Percentiles rank a stretch among this genome's conserved stretches.
Evolutionary conservation across 2,888 invertebrate genomes (phyloP).

Genomic region (Ceratothoa steindachneri): DNA sequence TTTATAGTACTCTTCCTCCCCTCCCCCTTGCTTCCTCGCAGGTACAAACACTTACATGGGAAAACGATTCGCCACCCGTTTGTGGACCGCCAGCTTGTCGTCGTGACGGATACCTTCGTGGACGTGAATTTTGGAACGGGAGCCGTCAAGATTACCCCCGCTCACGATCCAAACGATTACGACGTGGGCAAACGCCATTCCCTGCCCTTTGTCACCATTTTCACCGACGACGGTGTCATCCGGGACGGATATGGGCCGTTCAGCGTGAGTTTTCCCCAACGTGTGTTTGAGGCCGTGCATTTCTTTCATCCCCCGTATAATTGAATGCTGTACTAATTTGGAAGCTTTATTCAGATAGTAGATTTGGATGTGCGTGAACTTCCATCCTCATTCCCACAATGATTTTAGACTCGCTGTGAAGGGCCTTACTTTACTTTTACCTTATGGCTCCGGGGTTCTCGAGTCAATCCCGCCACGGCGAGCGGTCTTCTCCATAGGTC

Average conservation of each 20-base stretch:
- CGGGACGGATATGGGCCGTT: conserved; percentile 60
- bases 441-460: too few relatives aligned
- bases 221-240: conserved; percentile 85
- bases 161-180: conserved; percentile 95
- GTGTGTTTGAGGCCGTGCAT: not conserved
- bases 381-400: too few relatives aligned
- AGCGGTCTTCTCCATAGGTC: too few relatives aligned
- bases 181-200: conserved; percentile 86
- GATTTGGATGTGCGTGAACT: too few relatives aligned
- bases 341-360: too few relatives aligned
- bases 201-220: conserved; percentile 78
- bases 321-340: too few relatives aligned
- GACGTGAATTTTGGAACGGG: conserved; percentile 95
- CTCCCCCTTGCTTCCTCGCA: too few relatives aligned
- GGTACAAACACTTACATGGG: conserved; percentile 79
- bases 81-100: conserved; percentile 72
- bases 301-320: too few relatives aligned
- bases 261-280: conserved; percentile 46
- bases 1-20: too few relatives aligned
- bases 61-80: conserved; percentile 84
- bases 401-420: too few relatives aligned
- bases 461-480: too few relatives aligned
- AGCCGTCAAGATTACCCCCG: conserved; percentile 97
- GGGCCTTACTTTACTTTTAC: too few relatives aligned
- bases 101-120: conserved; percentile 89